These are phyloP conservation scores for Acrocera orbiculus DNA, from an alignment of 2,888 invertebrate species.

Conservation along the genomic window DNA sequence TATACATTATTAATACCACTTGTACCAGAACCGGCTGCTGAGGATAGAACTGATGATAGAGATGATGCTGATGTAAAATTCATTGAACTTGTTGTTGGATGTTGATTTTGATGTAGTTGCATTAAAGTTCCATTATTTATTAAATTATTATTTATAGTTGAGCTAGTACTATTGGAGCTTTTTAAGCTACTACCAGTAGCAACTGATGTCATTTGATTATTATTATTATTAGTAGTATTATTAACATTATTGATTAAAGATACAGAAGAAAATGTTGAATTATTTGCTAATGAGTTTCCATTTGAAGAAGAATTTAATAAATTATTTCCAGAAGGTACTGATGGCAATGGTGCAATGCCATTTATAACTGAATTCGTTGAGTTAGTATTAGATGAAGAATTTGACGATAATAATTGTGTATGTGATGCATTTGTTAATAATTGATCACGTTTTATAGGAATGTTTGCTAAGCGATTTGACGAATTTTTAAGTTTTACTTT, in stretches of 20 bases:
- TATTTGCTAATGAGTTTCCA: not conserved
- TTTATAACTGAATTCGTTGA: slow-evolving; percentile 3
- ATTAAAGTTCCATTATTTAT: slow-evolving; percentile 2
- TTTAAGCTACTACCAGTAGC: too few relatives aligned
- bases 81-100: slow-evolving; percentile 5
- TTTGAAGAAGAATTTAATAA: not conserved
- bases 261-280: not conserved
- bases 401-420: slow-evolving; percentile 8
- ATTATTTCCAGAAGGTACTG: not conserved
- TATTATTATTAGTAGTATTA: too few relatives aligned
- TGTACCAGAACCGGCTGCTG: slow-evolving; percentile 17
- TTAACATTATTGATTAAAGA: too few relatives aligned
- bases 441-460: slow-evolving; percentile 22
- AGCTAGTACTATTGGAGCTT: too few relatives aligned
- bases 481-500: slow-evolving; percentile 60
- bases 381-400: slow-evolving; percentile 2
- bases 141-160: slow-evolving; percentile 3
- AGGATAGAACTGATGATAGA: slow-evolving; percentile 22
- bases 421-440: slow-evolving; percentile 3
- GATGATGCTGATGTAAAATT: slow-evolving; percentile 16
- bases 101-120: slow-evolving; percentile 1
- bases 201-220: too few relatives aligned
- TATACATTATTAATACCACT: slow-evolving; percentile 23
- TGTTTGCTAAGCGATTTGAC: slow-evolving; percentile 19
- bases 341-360: slow-evolving; percentile 1